Percentiles rank a stretch among this genome's conserved stretches.
phyloP scores from a whole-genome alignment of 2,113 vertebrate species.

The Porphyrio hochstetteri region DNA sequence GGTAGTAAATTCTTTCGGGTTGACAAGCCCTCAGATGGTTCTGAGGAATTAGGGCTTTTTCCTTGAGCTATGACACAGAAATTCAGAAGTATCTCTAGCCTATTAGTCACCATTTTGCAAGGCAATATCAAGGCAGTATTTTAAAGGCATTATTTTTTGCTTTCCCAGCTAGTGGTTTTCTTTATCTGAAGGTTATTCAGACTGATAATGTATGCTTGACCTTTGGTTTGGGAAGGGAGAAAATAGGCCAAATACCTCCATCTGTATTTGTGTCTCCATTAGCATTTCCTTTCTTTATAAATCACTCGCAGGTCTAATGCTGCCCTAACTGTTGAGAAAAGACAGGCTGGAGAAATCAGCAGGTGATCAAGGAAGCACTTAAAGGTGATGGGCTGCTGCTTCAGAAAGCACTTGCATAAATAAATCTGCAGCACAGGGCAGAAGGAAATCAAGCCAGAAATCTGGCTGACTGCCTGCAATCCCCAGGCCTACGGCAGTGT shows the following conservation, averaged over 20 bases:
- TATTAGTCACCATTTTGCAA: not conserved
- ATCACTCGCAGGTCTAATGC: not conserved
- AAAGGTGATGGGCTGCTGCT: conserved; percentile 43
- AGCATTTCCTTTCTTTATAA: not conserved
- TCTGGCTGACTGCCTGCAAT: not conserved
- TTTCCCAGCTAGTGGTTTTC: not conserved
- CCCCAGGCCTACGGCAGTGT: accelerated
- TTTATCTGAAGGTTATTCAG: not conserved
- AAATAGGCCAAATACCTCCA: not conserved
- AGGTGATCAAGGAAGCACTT: conserved; percentile 39
- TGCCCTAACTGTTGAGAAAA: conserved; percentile 2
- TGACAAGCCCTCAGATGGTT: not conserved
- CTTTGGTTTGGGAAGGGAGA: conserved; percentile 10
- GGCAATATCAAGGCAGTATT: not conserved
- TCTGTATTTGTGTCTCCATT: not conserved
- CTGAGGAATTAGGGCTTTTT: not conserved
- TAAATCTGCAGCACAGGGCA: conserved; percentile 19
- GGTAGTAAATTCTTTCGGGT: not conserved
- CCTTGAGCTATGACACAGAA: not conserved
- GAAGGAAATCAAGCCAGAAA: conserved; percentile 10
- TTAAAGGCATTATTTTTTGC: not conserved
- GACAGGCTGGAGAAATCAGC: conserved; percentile 11
- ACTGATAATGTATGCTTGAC: not conserved
- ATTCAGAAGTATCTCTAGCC: not conserved
- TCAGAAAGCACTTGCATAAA: conserved; percentile 46